A percentile compares a stretch with the other conserved stretches of the same genome.
Evolutionary conservation across 1,140 invertebrate genomes (phyloP).

Genomic region (Drosophila oshimai): DNA sequence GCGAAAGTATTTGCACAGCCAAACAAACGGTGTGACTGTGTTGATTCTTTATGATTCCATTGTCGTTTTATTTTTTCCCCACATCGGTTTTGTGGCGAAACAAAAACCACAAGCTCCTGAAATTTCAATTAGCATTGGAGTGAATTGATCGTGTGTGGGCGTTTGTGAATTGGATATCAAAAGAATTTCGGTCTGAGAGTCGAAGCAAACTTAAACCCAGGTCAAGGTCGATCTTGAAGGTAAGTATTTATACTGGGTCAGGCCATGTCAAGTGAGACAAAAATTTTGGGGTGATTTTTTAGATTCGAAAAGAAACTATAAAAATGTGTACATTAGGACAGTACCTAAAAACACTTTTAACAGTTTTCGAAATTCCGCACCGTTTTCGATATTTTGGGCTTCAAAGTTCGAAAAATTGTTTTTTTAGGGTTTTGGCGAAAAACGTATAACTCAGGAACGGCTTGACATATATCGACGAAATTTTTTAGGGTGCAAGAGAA

Average conservation of each 20-base stretch:
- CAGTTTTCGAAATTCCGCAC: too few species aligned
- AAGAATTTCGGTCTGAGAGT: not conserved
- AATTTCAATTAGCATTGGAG: constrained; percentile 57
- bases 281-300: too few species aligned
- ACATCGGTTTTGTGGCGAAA: constrained; percentile 3
- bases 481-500: too few species aligned
- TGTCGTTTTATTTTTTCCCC: constrained; percentile 4
- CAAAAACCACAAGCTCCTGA: constrained; percentile 27
- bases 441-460: too few species aligned
- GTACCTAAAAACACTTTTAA: too few species aligned
- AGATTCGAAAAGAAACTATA: too few species aligned
- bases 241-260: not conserved
- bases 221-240: constrained; percentile 11
- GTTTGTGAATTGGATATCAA: not conserved
- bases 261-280: not conserved
- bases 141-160: constrained; percentile 25
- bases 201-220: not conserved
- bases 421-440: too few species aligned
- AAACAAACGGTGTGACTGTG: not conserved
- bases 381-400: too few species aligned
- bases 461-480: too few species aligned
- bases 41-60: constrained; percentile 57
- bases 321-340: too few species aligned
- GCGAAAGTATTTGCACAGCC: not conserved
- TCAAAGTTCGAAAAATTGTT: too few species aligned